Evolutionary conservation across 2,888 invertebrate species (phyloP), one percentile per base, ranked within the genome.

Genomic region (Bhutanitis thaidina): DNA sequence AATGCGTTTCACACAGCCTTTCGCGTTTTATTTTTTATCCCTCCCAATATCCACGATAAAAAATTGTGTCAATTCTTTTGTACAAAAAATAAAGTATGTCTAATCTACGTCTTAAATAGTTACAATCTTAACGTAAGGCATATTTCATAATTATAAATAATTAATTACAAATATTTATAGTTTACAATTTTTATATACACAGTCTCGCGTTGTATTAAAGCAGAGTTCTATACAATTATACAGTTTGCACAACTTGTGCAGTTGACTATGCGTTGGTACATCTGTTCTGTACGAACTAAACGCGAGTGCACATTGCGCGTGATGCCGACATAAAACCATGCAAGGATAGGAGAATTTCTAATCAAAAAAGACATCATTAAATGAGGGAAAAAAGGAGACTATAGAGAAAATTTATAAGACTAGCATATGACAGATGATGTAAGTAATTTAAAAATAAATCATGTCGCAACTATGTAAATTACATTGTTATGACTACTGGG

Each of bases 1-100:
- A 87, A 87, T 87, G 87, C 87, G 77, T 78, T 67, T 62, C 78
- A 79, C 87, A 86, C 87, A 88, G 87, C 87, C 86, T 73, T 79
- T 71, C 76, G 64, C 71, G 52, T 53, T 54, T 13, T 49, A 44
- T 20, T 53, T 54, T 10, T 45, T 43, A 54, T 20, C 20, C 51
- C 59, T 44, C 43, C 32, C 13, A 15, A 25, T 20, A 20, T 34
- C 52, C 57, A 53, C 57, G 43, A 47, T 62, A 66, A 59, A 62
- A 67, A 67, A 69, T 65, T 69, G 64, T 70, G 63, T 69, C 67
- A 64, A 68, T 66, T 64, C 62, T 62, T 74, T 75, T 78, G 74
- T 78, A 78, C 75, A 79, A 80, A 80, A 67, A 69, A 67, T 62
- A 70, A 74, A 68, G 69, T 56, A 71, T 66, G 58, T 62, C 54